Evolutionary conservation across 2,888 invertebrate species (phyloP), one percentile per base, ranked within the genome.

Genomic region (Tachina lurida): DNA sequence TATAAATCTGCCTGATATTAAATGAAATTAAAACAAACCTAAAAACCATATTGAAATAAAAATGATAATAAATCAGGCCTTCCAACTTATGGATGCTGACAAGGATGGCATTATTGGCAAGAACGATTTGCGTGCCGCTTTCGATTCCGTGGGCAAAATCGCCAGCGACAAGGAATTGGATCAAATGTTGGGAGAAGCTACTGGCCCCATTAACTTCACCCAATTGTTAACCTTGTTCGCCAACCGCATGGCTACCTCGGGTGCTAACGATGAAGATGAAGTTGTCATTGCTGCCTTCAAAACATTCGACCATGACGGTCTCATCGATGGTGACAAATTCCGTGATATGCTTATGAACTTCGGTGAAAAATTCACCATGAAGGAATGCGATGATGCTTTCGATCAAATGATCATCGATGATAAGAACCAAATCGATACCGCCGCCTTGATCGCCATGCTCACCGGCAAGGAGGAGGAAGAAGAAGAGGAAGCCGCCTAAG

Each of bases 61-160:
- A 77, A 77, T 13, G 4, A 75, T 19, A 54, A 63, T 43, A 54
- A 47, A 19, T 19, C 63, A 97, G 96, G 98, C 97, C 92, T 98
- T 98, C 96, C 96, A 96, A 94, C 96, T 98, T 91, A 98, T 98
- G 96, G 98, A 98, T 95, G 96, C 96, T 93, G 97, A 98, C 95
- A 98, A 98, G 94, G 98, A 98, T 93, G 97, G 97, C 90, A 95
- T 97, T 94, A 95, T 96, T 93, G 95, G 96, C 93, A 97, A 97
- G 95, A 96, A 96, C 93, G 98, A 98, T 94, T 95, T 98, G 92
- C 96, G 97, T 92, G 96, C 96, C 92, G 97, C 97, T 92, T 98
- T 97, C 94, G 98, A 98, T 94, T 96, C 96, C 90, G 96, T 98
- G 90, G 98, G 98, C 93, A 96, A 96, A 93, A 95, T 98, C 90